A percentile compares a stretch with the other conserved stretches of the same genome.
Evolutionary conservation across 2,797 vertebrate genomes (phyloP).

Genomic region (Enteromius trimaculatus): DNA sequence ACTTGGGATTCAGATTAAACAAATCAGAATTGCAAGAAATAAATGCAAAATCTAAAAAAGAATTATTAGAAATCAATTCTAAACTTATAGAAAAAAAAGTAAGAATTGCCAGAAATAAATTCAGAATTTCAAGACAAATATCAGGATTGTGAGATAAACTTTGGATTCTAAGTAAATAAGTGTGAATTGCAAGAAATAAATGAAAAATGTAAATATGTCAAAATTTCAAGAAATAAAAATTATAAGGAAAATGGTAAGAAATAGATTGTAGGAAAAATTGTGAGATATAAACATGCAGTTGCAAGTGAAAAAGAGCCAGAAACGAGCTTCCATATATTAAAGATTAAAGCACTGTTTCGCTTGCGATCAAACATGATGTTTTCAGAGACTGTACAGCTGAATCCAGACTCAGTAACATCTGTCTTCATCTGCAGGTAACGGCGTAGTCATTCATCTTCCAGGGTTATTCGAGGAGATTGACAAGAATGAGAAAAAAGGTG

Average conservation of each 20-base stretch:
- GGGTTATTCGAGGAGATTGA: constrained; percentile 98
- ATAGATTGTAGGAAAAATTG: neutral
- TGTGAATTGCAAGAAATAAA: too few relatives aligned
- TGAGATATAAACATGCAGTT: neutral
- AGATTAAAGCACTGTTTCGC: neutral
- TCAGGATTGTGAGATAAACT: too few relatives aligned
- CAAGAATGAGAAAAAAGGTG: constrained; percentile 99
- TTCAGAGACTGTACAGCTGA: neutral
- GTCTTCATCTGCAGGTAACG: constrained; percentile 83
- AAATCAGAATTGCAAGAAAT: too few relatives aligned
- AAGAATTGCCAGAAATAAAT: too few relatives aligned
- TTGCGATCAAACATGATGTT: neutral
- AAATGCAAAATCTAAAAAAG: too few relatives aligned
- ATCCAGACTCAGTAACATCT: neutral
- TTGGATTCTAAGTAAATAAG: too few relatives aligned
- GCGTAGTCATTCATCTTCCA: constrained; percentile 96
- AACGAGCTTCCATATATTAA: neutral
- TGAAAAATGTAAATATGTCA: neutral
- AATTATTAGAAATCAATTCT: too few relatives aligned
- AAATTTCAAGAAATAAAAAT: too few relatives aligned
- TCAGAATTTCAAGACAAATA: too few relatives aligned
- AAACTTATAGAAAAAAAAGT: too few relatives aligned
- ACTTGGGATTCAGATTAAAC: too few relatives aligned
- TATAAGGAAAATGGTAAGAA: neutral
- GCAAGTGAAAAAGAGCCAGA: neutral